Base-by-base conservation (phyloP, 2,888 invertebrate species). In the Patella ulyssiponensis region DNA sequence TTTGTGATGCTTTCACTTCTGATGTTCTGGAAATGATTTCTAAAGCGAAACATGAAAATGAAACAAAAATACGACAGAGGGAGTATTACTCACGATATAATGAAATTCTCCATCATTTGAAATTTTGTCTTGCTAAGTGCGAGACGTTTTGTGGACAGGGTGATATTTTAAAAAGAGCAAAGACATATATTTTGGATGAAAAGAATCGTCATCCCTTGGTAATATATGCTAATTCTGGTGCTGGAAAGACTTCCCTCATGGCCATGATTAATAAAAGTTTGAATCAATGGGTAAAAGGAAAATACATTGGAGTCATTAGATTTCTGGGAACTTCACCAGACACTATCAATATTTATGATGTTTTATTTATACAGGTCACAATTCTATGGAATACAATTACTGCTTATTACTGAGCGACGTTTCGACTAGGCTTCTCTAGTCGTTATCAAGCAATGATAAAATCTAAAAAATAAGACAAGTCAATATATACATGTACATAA, bases 41-140 rank as follows among this genome's bases (percentile, higher is more conserved):
- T 7, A 54, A 76, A 15, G 89, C 84, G 3, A 53, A 81, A 17
- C 23, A 79, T 2, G 78, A 82, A n/a, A 78, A 80, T 33, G 56
- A 85, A 17, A 75, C 75, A 7, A 54, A 81, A 53, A 87, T 88
- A 9, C 80, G 82, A 58, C 77, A 73, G 52, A 78, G 79, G 3
- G 88, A 87, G 69, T 89, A 87, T 79, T 89, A 88, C 80, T 83
- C 83, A 9, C 81, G 81, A 27, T 87, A 86, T 64, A 83, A 85
- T 51, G 90, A 91, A 74, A 80, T 87, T 14, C 81, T 89, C 5
- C 90, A 91, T 78, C 90, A 90, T 77, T 83, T 89, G 1, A 85
- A 86, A 23, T 89, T 90, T 81, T 88, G 88, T 79, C 79, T 83
- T 20, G 71, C 76, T 14, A 90, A 91, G 76, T 88, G 88, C 78